These are phyloP conservation scores for Thereva unica DNA, from an alignment of 2,888 invertebrate genomes.

Conservation along the genomic window DNA sequence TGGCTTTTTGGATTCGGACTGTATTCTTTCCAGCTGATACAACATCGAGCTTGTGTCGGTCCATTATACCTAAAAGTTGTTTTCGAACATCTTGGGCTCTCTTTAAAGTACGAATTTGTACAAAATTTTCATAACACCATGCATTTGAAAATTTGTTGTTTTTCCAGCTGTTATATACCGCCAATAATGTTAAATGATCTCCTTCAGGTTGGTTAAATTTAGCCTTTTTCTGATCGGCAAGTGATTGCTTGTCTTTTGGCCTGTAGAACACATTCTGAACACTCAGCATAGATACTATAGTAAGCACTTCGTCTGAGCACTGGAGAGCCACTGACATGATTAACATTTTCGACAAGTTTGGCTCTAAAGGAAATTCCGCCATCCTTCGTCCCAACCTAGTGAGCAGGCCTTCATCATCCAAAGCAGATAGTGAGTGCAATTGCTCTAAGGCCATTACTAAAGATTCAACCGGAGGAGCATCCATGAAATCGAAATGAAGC, in stretches of 20 bases:
- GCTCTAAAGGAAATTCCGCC: conserved; percentile 99
- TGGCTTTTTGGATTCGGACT: conserved; percentile 94
- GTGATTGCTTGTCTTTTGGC: conserved; percentile 92
- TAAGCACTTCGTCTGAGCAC: conserved; percentile 97
- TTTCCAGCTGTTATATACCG: conserved; percentile 99
- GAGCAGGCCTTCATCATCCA: conserved; percentile 91
- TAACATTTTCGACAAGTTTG: conserved; percentile 96
- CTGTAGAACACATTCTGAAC: conserved; percentile 98
- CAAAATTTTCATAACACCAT: conserved; percentile 99
- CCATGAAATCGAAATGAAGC: conserved; percentile 99
- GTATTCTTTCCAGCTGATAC: conserved; percentile 96
- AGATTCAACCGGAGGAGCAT: conserved; percentile 97
- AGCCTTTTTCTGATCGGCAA: conserved; percentile 98
- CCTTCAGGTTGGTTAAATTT: conserved; percentile 99
- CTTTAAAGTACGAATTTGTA: conserved; percentile 95
- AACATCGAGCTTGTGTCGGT: conserved; percentile 93
- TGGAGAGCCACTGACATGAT: conserved; percentile 98
- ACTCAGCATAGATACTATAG: conserved; percentile 98
- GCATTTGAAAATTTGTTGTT: conserved; percentile 98
- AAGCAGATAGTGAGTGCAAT: conserved; percentile 92
- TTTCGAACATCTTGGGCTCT: conserved; percentile 97
- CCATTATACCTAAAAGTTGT: conserved; percentile 97
- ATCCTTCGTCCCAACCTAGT: conserved; percentile 84
- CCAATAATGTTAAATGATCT: conserved; percentile 95
- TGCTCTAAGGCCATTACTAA: conserved; percentile 97